Evolutionary conservation across 2,888 invertebrate species (phyloP), one percentile per base, ranked within the genome.

Genomic region (Lasioglossum marginatum): DNA sequence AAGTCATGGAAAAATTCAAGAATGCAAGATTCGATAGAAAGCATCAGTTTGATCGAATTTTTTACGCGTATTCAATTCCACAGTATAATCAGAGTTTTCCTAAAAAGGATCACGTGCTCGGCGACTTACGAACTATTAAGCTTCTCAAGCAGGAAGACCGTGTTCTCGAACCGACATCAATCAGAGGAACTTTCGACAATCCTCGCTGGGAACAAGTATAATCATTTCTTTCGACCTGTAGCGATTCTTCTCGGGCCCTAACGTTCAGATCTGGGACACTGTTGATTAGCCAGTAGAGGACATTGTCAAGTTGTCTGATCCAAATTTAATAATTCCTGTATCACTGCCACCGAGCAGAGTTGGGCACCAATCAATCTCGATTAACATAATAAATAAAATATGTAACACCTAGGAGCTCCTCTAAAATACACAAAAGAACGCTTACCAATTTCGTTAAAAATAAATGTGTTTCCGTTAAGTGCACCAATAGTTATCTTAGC

Each of bases 61-160:
- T 48, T 48, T 12, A 12, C 57, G n/a, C n/a, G 23, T 10, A n/a
- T 57, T 10, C n/a, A 57, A n/a, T 57, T n/a, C n/a, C n/a, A 19
- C 57, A 12, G 57, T 57, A 3, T n/a, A 12, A 57, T n/a, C 57
- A n/a, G 12, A 57, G n/a, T 57, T 57, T 57, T 4, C 27, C 60
- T 14, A 14, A 60, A 60, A 60, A 27, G 60, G 27, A 60, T 60
- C 60, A 27, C 14, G 27, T 60, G 16, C 14, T 27, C 16, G 5
- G 27, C 27, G 60, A 27, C 14, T 60, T 27, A 27, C 27, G 60
- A 60, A 27, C 27, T 60, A 27, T 60, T 12, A 60, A 66, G 66
- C 66, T 66, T 66, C 66, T 31, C 31, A 34, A 31, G 31, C 66
- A 34, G 66, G 66, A 66, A 66, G 66, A 66, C 66, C 34, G 19